These are phyloP conservation scores for Poeciliopsis turneri DNA, from an alignment of 2,797 vertebrate species.

Conservation along the genomic window DNA sequence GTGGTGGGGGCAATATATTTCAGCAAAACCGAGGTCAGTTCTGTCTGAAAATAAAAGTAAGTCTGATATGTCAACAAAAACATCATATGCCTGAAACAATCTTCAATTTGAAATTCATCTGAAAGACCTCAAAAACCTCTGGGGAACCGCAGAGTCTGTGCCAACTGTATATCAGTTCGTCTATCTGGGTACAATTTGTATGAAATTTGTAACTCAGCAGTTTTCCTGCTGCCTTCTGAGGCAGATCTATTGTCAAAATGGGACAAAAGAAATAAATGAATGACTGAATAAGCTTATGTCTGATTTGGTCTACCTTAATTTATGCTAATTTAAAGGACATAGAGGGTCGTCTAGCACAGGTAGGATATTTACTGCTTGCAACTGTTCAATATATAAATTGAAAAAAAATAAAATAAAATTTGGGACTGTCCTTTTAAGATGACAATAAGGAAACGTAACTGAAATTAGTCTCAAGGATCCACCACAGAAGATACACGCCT, in stretches of 20 bases:
- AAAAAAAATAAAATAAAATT: neutral
- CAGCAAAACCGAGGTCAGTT: neutral
- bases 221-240: neutral
- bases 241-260: neutral
- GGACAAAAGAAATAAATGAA: neutral
- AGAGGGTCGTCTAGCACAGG: neutral
- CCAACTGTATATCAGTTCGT: neutral
- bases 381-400: neutral
- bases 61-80: neutral
- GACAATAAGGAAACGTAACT: conserved; percentile 42
- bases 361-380: neutral
- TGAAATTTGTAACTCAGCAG: neutral
- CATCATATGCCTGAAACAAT: neutral
- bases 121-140: neutral
- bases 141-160: neutral
- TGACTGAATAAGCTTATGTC: neutral
- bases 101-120: neutral
- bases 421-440: neutral
- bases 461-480: conserved; percentile 68
- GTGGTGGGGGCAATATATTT: no score
- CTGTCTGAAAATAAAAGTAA: neutral
- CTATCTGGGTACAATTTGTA: neutral
- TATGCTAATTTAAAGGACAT: neutral
- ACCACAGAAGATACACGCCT: conserved; percentile 62
- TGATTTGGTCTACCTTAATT: neutral